Percentiles rank a stretch among this genome's conserved stretches.
Conservation (phyloP, 2,113 vertebrate genomes). For the Barbus barbus region DNA sequence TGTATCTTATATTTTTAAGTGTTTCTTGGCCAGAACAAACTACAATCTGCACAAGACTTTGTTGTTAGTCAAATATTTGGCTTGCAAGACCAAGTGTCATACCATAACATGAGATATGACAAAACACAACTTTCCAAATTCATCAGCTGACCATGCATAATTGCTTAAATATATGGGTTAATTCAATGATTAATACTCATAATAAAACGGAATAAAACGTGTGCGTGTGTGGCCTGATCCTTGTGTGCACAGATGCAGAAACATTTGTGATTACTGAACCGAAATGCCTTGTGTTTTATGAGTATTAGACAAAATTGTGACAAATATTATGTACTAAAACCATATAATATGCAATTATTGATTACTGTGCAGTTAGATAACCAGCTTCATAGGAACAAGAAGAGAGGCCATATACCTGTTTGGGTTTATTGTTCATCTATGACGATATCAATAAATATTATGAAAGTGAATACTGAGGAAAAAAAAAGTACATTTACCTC, state of each 20-base stretch:
- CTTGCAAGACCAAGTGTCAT: neutral
- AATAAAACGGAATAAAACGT: neutral
- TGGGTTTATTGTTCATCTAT: constrained; percentile 1
- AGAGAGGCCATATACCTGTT: neutral
- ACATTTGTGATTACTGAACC: constrained; percentile 2
- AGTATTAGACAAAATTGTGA: neutral
- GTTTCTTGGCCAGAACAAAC: neutral
- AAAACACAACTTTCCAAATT: neutral
- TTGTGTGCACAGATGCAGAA: neutral
- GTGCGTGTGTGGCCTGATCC: neutral
- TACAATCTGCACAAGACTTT: neutral
- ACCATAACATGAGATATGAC: neutral
- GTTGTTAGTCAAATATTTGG: neutral
- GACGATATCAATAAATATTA: too few relatives aligned
- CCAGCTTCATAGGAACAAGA: neutral
- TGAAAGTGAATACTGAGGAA: too few relatives aligned
- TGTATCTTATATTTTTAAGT: neutral
- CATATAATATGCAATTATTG: neutral
- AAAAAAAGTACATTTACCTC: too few relatives aligned
- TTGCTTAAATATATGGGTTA: neutral
- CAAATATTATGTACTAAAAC: neutral
- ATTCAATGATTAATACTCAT: neutral
- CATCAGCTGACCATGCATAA: neutral
- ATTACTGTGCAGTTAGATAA: neutral
- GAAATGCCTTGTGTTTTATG: neutral